Evolutionary conservation across 37 sponge, comb jelly and placozoan species (phyloP), one percentile per base, ranked within the genome.

Genomic region (Theonella swinhoei): DNA sequence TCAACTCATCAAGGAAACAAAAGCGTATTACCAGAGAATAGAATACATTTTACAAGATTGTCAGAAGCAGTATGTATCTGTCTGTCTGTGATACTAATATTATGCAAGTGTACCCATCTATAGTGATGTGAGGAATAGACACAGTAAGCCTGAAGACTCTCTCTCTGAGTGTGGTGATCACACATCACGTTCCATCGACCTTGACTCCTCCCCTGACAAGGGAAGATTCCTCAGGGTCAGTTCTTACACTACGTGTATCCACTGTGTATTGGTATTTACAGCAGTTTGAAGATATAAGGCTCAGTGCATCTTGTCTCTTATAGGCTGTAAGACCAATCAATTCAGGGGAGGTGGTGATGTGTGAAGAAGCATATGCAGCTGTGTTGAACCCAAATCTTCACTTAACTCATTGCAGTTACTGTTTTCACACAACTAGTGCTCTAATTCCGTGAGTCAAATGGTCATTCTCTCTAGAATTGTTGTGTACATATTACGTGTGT

Each of bases 341-440:
- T 25, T 40, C 76, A 11, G 82, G 88, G 26, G 82, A 81, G 39
- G 70, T 81, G 1, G 30, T 88, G 20, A 30, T 81, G 11, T 37
- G 70, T 58, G 88, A 88, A 32, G 70, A 60, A 4, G 81, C 88
- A 24, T 81, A 61, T 81, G 76, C 88, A 23, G 70, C 81, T 42
- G 62, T 88, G 4, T 43, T 88, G 71, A 33, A 70, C 4, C 36
- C 31, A 9, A 24, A 81, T 65, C 80, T 88, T n/a, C 43, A 34
- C n/a, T 24, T 1, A 23, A 75, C 76, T 1, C 76, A 81, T 82
- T 88, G 88, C 63, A 74, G 72, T 60, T 39, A 74, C 42, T 88
- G 88, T 31, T 81, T 80, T 63, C 34, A 61, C 24, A 62, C 47
- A 19, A 31, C 76, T 5, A 37, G 19, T 30, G 38, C 42, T 26